Percentiles rank a stretch among this genome's conserved stretches.
Evolutionary conservation across 2,888 invertebrate genomes (phyloP).

Genomic region (Tanaodytes sp.): DNA sequence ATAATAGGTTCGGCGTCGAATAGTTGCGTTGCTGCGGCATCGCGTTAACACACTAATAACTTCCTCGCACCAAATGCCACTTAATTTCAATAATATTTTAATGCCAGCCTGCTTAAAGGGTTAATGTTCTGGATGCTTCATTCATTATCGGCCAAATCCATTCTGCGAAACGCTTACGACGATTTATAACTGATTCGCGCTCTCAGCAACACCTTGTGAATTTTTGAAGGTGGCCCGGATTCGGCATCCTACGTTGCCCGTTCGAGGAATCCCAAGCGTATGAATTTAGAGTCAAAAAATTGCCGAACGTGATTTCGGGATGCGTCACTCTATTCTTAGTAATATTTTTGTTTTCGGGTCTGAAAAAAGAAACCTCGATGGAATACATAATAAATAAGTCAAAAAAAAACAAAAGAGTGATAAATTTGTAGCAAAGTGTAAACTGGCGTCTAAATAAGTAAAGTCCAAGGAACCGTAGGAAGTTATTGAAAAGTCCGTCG

Average conservation of each 20-base stretch:
- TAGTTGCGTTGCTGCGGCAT: constrained; percentile 26
- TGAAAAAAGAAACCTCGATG: too few relatives aligned
- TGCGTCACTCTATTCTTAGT: too few relatives aligned
- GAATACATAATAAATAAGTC: too few relatives aligned
- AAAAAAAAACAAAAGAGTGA: too few relatives aligned
- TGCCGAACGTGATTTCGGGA: too few relatives aligned
- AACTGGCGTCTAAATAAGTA: background rate
- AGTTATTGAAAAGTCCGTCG: constrained; percentile 58
- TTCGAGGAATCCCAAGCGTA: too few relatives aligned
- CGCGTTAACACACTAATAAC: constrained; percentile 36
- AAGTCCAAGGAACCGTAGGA: constrained; percentile 24
- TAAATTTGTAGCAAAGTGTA: too few relatives aligned
- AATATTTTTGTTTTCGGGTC: too few relatives aligned
- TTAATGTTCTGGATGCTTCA: constrained; percentile 28
- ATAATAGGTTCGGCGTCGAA: background rate
- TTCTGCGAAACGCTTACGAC: too few relatives aligned
- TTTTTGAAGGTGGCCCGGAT: background rate
- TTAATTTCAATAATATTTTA: constrained; percentile 44
- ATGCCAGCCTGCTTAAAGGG: constrained; percentile 26
- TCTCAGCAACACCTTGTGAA: constrained; percentile 1
- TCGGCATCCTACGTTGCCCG: too few relatives aligned
- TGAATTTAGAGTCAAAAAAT: too few relatives aligned
- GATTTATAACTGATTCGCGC: too few relatives aligned
- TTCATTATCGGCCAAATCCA: constrained; percentile 20
- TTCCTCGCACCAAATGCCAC: constrained; percentile 27